Evolutionary conservation across 1,140 invertebrate genomes (phyloP).

Genomic region (Listronotus bonariensis): DNA sequence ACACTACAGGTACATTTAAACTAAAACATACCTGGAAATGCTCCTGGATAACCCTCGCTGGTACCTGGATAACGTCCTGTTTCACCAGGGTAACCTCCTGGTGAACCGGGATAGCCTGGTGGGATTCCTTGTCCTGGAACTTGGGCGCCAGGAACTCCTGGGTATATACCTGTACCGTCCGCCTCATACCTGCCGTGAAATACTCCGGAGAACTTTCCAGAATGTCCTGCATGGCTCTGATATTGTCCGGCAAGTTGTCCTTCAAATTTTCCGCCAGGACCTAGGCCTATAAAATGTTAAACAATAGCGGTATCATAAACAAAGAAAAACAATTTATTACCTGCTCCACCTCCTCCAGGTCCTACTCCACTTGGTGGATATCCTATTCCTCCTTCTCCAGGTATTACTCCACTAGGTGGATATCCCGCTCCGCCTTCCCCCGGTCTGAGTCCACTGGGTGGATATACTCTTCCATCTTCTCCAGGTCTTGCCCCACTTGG

Average conservation of each 20-base stretch:
- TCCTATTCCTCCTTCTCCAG: conserved; percentile 2
- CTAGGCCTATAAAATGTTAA: too few relatives aligned
- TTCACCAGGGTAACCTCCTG: neutral
- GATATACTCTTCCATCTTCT: neutral
- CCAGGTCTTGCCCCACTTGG: neutral
- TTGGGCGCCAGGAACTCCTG: neutral
- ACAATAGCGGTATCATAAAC: too few relatives aligned
- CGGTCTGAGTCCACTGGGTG: neutral
- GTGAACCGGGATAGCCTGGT: conserved; percentile 4
- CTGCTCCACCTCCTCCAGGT: neutral
- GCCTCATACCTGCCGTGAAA: conserved; percentile 47
- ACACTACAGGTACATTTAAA: too few relatives aligned
- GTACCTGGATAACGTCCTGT: neutral
- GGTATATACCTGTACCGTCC: neutral
- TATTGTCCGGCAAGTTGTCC: conserved; percentile 46
- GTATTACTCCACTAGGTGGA: conserved; percentile 27
- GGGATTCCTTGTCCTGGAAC: neutral
- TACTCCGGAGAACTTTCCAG: conserved; percentile 47
- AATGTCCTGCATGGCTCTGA: conserved; percentile 33
- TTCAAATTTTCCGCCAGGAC: conserved; percentile 33
- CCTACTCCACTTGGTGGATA: neutral
- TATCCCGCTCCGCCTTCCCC: conserved; percentile 13
- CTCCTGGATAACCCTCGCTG: too few relatives aligned
- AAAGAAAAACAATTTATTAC: too few relatives aligned
- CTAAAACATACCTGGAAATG: too few relatives aligned